Evolutionary conservation across 2,888 invertebrate genomes (phyloP).

Genomic region (Ennomos fuscantarius): DNA sequence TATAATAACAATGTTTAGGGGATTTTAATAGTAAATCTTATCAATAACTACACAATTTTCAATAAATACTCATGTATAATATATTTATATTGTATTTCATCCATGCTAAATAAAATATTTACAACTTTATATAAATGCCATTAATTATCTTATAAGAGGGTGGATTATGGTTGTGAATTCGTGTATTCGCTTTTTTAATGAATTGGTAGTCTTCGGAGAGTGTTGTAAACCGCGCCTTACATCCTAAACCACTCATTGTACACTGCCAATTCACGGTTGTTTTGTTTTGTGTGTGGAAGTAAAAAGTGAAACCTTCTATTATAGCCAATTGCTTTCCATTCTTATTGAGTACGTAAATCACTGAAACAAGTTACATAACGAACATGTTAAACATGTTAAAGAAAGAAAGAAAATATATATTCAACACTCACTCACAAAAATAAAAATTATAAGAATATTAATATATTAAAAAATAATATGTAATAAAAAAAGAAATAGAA

Average conservation of each 20-base stretch:
- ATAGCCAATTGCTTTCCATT: constrained; percentile 6
- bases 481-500: too few species aligned
- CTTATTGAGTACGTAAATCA: not conserved
- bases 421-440: too few species aligned
- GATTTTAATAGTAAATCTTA: too few species aligned
- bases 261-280: constrained; percentile 1
- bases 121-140: constrained; percentile 3
- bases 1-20: too few species aligned
- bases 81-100: too few species aligned
- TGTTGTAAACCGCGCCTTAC: constrained; percentile 11
- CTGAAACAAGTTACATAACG: not conserved
- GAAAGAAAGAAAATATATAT: too few species aligned
- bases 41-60: too few species aligned
- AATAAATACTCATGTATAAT: too few species aligned
- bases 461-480: too few species aligned
- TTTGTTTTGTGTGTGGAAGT: not conserved
- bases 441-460: too few species aligned
- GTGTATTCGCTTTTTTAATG: constrained; percentile 11
- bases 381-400: too few species aligned
- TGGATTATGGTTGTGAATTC: constrained; percentile 13
- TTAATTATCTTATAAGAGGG: constrained; percentile 23
- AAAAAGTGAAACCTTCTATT: not conserved
- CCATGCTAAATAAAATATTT: not conserved
- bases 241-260: not conserved
- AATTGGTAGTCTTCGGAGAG: constrained; percentile 1